Evolutionary conservation across 1,140 invertebrate genomes (phyloP).

Genomic region (Harlomillsia oculata): DNA sequence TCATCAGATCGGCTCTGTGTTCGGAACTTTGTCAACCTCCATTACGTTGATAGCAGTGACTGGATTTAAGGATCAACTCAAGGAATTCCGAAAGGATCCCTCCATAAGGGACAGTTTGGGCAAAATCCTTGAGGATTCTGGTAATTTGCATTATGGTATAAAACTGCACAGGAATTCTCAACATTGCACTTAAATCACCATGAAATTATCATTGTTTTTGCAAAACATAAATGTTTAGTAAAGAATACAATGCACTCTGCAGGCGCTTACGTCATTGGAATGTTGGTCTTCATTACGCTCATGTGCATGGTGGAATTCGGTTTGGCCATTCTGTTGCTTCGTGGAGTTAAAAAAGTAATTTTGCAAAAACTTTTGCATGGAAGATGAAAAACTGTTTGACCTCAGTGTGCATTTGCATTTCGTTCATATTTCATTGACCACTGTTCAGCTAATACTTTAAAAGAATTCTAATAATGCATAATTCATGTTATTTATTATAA

Average conservation of each 20-base stretch:
- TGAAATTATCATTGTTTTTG: background rate
- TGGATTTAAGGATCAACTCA: background rate
- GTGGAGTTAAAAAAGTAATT: slow-evolving; percentile 14
- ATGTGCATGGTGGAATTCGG: slow-evolving; percentile 15
- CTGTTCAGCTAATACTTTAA: background rate
- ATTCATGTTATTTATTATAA: background rate
- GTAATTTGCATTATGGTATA: background rate
- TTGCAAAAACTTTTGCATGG: background rate
- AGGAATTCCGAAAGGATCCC: background rate
- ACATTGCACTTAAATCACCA: background rate
- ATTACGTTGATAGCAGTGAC: slow-evolving; percentile 11
- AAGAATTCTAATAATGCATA: too few species aligned
- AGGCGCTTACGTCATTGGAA: slow-evolving; percentile 11
- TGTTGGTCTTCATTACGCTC: slow-evolving; percentile 9
- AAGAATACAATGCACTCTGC: background rate
- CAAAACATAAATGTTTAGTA: background rate
- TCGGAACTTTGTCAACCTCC: slow-evolving; percentile 9
- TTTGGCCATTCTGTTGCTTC: slow-evolving; percentile 13
- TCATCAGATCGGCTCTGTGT: slow-evolving; percentile 13
- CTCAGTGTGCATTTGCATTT: background rate
- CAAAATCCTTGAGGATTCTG: slow-evolving; percentile 17
- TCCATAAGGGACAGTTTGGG: background rate
- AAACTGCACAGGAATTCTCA: background rate
- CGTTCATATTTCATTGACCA: background rate
- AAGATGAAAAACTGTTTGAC: too few species aligned